A percentile compares a stretch with the other conserved stretches of the same genome.
Conservation (phyloP, 92 coral and sea anemone species). For the Zoanthus sansibaricus region DNA sequence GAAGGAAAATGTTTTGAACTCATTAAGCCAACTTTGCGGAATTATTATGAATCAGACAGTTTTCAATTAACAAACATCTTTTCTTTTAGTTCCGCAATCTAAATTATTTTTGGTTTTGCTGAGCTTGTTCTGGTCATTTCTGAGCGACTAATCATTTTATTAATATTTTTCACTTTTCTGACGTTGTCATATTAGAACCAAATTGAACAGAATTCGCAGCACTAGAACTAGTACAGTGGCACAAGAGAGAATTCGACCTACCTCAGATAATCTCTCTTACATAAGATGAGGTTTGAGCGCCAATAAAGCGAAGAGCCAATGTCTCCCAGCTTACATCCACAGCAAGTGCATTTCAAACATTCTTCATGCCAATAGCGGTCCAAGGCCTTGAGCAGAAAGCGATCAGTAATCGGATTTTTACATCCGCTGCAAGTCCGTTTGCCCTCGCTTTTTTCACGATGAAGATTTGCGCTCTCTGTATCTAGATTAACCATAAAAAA, state of each 20-base stretch:
- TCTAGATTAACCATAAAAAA: conserved; percentile 34
- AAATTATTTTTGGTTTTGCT: not conserved
- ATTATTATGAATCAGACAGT: not conserved
- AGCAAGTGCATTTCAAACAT: conserved; percentile 84
- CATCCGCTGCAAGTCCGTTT: conserved; percentile 83
- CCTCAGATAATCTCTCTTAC: conserved; percentile 92
- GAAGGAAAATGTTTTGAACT: not conserved
- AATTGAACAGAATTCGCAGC: not conserved
- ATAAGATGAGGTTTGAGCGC: conserved; percentile 80
- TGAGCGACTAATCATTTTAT: no score
- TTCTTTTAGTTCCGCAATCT: not conserved
- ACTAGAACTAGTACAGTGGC: no score
- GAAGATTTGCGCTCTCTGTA: conserved; percentile 40
- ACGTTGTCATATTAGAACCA: not conserved
- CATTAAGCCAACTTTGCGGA: not conserved
- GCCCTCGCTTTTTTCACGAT: conserved; percentile 32
- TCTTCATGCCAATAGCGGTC: conserved; percentile 92
- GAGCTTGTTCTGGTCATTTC: not conserved
- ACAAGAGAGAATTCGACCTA: conserved; percentile 9
- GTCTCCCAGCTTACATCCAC: conserved; percentile 87
- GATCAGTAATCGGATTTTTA: conserved; percentile 79
- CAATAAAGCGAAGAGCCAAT: conserved; percentile 85
- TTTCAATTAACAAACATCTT: not conserved
- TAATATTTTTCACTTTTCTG: not conserved
- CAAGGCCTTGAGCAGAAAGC: conserved; percentile 80